Conservation (phyloP, 1,140 invertebrate genomes). For the Samia ricini region DNA sequence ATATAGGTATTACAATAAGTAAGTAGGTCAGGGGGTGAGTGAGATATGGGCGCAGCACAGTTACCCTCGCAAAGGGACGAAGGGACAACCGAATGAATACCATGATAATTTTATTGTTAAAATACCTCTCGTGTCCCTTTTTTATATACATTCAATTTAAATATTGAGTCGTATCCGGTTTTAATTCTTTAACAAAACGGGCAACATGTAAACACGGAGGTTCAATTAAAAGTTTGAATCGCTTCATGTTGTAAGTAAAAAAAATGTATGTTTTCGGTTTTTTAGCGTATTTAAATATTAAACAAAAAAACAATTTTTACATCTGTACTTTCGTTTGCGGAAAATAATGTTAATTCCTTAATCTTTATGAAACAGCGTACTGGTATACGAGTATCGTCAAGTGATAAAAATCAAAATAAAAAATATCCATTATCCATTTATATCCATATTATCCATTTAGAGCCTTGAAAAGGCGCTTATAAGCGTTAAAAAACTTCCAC, state of each 20-base stretch:
- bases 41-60: conserved; percentile 1
- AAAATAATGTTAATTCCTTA: too few species aligned
- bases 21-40: conserved; percentile 9
- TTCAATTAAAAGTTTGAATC: conserved; percentile 5
- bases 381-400: too few species aligned
- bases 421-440: too few species aligned
- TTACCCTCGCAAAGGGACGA: conserved; percentile 11
- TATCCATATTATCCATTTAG: too few species aligned
- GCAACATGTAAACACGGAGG: not conserved
- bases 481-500: too few species aligned
- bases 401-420: too few species aligned
- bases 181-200: not conserved
- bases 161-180: not conserved
- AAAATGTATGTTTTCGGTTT: not conserved
- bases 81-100: not conserved
- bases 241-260: not conserved
- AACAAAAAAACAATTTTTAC: too few species aligned
- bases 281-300: too few species aligned
- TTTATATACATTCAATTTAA: conserved; percentile 5
- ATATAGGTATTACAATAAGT: not conserved
- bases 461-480: too few species aligned
- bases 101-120: conserved; percentile 3
- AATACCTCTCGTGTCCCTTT: not conserved
- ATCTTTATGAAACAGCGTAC: too few species aligned
- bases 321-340: too few species aligned